Evolutionary conservation across 2,113 vertebrate genomes (phyloP).

Genomic region (Oncorhynchus gorbuscha): DNA sequence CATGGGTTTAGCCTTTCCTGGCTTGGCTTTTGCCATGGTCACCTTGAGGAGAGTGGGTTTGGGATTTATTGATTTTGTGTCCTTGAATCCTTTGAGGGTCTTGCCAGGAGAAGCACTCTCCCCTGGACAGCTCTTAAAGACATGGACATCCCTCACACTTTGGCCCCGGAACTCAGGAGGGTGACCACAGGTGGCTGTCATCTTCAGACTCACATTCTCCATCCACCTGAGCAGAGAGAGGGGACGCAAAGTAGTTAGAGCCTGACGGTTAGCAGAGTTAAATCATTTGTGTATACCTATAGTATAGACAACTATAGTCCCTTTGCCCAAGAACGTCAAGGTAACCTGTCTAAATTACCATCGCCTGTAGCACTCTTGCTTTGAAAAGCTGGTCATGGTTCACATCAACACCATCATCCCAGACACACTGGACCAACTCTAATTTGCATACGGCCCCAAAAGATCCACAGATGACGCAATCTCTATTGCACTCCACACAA

Average conservation of each 20-base stretch:
- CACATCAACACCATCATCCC: no score
- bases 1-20: constrained; percentile 40
- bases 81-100: not conserved
- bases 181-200: constrained; percentile 76
- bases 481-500: no score
- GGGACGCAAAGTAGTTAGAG: not conserved
- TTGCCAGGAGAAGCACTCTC: constrained; percentile 27
- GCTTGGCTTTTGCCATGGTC: constrained; percentile 18
- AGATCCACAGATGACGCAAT: no score
- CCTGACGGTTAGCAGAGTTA: not conserved
- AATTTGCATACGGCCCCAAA: no score
- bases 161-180: constrained; percentile 75
- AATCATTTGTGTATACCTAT: no score
- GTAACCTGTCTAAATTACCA: no score
- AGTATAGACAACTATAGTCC: no score
- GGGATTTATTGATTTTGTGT: constrained; percentile 43
- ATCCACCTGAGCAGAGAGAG: constrained; percentile 79
- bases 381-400: no score
- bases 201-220: constrained; percentile 74
- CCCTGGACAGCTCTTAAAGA: constrained; percentile 77
- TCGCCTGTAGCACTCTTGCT: no score
- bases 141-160: constrained; percentile 70
- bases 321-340: no score
- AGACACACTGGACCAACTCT: no score
- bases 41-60: constrained; percentile 33